Percentiles rank a stretch among this genome's conserved stretches.
These are phyloP conservation scores for Petroica traversi DNA, from an alignment of 2,113 vertebrate species.

Conservation along the genomic window DNA sequence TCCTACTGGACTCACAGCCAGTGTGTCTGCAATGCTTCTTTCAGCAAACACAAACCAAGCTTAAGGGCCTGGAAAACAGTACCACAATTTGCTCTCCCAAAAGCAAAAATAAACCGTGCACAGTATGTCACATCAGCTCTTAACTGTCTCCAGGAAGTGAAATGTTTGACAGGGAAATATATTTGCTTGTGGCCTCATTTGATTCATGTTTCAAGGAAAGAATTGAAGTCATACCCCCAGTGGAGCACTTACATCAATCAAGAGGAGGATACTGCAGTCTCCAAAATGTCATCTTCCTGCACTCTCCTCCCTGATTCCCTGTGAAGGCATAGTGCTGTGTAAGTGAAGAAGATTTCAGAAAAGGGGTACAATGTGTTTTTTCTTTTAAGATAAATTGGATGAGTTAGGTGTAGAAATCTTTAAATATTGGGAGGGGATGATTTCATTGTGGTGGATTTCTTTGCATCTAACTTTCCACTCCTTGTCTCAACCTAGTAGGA, in stretches of 20 bases:
- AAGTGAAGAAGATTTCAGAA: background rate
- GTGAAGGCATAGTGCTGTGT: background rate
- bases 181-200: conserved; percentile 32
- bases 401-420: background rate
- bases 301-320: background rate
- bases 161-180: conserved; percentile 56
- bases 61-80: conserved; percentile 20
- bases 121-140: conserved; percentile 19
- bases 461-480: background rate
- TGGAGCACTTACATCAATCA: background rate
- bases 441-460: background rate
- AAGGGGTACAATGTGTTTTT: background rate
- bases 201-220: conserved; percentile 50
- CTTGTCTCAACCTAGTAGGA: background rate
- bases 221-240: conserved; percentile 46
- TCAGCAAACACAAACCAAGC: conserved; percentile 27
- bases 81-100: background rate
- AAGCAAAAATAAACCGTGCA: background rate
- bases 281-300: background rate
- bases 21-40: background rate
- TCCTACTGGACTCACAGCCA: background rate
- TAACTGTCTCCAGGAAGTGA: conserved; percentile 46
- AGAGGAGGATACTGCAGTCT: background rate
- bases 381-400: background rate
- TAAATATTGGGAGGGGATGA: background rate